Conservation (phyloP, 2,113 vertebrate genomes). For the Corvus moneduloides region DNA sequence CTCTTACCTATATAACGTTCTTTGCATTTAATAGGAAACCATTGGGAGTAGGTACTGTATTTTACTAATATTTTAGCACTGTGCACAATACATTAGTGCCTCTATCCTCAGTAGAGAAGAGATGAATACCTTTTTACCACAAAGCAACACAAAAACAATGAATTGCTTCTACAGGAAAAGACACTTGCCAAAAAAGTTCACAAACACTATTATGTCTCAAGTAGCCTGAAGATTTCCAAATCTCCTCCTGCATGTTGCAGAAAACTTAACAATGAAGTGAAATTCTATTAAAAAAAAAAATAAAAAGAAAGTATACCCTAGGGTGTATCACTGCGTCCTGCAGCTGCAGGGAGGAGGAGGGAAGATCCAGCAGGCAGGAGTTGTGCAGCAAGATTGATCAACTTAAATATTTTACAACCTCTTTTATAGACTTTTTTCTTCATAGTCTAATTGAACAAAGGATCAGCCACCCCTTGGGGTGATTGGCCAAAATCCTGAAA, state of each 20-base stretch:
- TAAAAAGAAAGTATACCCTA: too few relatives aligned
- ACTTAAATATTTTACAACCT: too few relatives aligned
- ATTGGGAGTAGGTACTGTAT: not conserved
- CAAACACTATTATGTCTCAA: not conserved
- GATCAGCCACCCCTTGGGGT: too few relatives aligned
- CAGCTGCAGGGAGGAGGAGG: too few relatives aligned
- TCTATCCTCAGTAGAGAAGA: not conserved
- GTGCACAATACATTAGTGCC: not conserved
- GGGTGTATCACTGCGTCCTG: too few relatives aligned
- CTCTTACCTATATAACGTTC: not conserved
- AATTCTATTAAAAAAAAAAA: not conserved
- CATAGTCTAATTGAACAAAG: too few relatives aligned
- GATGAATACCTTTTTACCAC: not conserved
- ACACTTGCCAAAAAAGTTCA: not conserved
- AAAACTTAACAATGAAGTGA: not conserved
- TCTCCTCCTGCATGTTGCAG: not conserved
- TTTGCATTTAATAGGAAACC: not conserved
- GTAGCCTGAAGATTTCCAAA: not conserved
- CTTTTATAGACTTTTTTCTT: too few relatives aligned
- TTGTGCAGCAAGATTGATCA: too few relatives aligned
- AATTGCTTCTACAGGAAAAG: not conserved
- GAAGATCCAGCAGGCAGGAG: too few relatives aligned
- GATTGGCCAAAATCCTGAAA: too few relatives aligned
- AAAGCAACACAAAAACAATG: not conserved
- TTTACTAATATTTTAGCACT: not conserved